Percentiles rank a stretch among this genome's conserved stretches.
Evolutionary conservation across 2,888 invertebrate genomes (phyloP).

Genomic region (Amphiduros pacificus): DNA sequence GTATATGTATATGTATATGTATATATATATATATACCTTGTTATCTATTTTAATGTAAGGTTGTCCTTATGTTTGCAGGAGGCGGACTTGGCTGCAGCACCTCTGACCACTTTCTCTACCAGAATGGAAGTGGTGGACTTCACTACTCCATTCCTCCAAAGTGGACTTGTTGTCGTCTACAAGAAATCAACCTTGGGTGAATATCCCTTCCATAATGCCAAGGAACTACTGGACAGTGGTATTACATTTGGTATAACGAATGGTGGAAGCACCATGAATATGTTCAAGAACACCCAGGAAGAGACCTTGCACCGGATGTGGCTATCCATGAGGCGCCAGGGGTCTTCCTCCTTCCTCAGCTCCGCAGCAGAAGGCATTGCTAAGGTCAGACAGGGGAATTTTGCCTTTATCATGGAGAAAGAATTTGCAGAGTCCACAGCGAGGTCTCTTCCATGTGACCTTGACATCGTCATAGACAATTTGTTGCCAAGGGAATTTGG

Average conservation of each 20-base stretch:
- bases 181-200: neutral
- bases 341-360: neutral
- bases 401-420: neutral
- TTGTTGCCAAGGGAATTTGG: neutral
- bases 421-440: neutral
- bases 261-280: neutral
- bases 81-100: neutral
- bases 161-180: neutral
- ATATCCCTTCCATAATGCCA: neutral
- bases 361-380: neutral
- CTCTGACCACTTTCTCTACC: neutral
- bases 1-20: too few relatives aligned
- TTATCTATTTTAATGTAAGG: too few relatives aligned
- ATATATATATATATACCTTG: too few relatives aligned
- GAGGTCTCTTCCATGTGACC: neutral
- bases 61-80: too few relatives aligned
- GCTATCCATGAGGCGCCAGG: constrained; percentile 1
- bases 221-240: neutral
- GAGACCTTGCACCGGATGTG: neutral
- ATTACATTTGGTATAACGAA: neutral
- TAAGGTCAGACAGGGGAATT: neutral
- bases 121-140: neutral
- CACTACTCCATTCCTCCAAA: neutral
- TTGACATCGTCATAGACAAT: neutral
- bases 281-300: neutral